Evolutionary conservation across 2,888 invertebrate genomes (phyloP).

Genomic region (Tiliacea citrago): DNA sequence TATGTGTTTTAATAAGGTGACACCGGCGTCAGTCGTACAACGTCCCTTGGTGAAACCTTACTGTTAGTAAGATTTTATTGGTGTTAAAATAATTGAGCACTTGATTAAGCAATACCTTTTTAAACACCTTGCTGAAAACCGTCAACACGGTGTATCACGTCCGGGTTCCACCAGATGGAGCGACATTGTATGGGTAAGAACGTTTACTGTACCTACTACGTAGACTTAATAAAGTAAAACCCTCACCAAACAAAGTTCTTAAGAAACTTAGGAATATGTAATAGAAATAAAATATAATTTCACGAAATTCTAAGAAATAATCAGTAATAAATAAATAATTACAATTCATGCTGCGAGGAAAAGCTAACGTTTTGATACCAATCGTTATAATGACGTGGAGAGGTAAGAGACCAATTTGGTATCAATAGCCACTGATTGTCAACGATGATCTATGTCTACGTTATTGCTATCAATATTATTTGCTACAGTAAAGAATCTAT

Average conservation of each 20-base stretch:
- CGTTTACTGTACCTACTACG: too few relatives aligned
- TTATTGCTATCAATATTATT: background rate
- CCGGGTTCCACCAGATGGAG: too few relatives aligned
- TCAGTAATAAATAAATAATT: constrained; percentile 20
- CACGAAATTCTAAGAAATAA: background rate
- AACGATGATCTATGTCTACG: background rate
- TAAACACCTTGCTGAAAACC: too few relatives aligned
- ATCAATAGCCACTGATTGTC: constrained; percentile 44
- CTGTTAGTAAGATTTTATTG: too few relatives aligned
- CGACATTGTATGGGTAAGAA: too few relatives aligned
- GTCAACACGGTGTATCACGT: too few relatives aligned
- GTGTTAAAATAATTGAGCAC: too few relatives aligned
- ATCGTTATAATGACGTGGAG: background rate
- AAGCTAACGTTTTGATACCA: constrained; percentile 20
- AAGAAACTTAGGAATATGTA: background rate
- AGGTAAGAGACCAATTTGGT: constrained; percentile 10
- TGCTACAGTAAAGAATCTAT: background rate
- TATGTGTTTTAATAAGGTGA: too few relatives aligned
- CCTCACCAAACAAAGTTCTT: background rate
- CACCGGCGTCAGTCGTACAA: too few relatives aligned
- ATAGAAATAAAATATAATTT: too few relatives aligned
- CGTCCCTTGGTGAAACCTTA: too few relatives aligned
- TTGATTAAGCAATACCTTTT: too few relatives aligned
- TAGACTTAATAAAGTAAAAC: background rate
- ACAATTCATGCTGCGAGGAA: constrained; percentile 36